Evolutionary conservation across 1,140 invertebrate species (phyloP), one percentile per base, ranked within the genome.

Genomic region (Sarcophaga peregrina): DNA sequence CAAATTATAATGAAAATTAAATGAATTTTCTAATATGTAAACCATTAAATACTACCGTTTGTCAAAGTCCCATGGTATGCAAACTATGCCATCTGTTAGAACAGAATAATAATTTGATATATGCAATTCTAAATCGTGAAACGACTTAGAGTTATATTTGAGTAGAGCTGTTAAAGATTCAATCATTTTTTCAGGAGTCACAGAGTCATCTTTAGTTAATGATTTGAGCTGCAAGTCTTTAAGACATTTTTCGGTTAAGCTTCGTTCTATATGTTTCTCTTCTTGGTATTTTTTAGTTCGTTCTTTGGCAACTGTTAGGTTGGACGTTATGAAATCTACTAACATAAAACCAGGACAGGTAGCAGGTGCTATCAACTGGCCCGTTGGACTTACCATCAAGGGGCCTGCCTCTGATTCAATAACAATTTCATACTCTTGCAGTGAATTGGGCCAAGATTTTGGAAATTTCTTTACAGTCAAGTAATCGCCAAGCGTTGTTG

Each of bases 51-150:
- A 73, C 81, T 84, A 84, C 15, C 85, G 87, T 48, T 85, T 84
- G 81, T 84, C 94, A 93, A 96, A 98, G 90, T 98, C 95, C 96
- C 97, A 98, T 15, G 97, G 97, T 87, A 98, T 95, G 88, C 96
- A 98, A 82, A 98, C 93, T 83, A 96, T 94, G 5, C 97, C 97
- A 91, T 98, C 97, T 8, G 95, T 94, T 87, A 97, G 92, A 13
- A 98, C 95, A 0, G 97, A 96, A 88, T 98, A 98, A 90, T 98
- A 98, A 87, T 97, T 96, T 0, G 96, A 96, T 47, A 98, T 93
- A 88, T 94, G 94, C 0, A 98, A 87, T 86, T 94, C 93, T 50
- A 94, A 91, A 58, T 93, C 94, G 75, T 91, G 74, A 74, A 87
- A 83, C 80, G 91, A 84, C 76, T 87, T 81, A 13, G 86, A 75